Evolutionary conservation across 2,113 vertebrate genomes (phyloP), one percentile per base, ranked within the genome.

Genomic region (Aspiorhynchus laticeps): DNA sequence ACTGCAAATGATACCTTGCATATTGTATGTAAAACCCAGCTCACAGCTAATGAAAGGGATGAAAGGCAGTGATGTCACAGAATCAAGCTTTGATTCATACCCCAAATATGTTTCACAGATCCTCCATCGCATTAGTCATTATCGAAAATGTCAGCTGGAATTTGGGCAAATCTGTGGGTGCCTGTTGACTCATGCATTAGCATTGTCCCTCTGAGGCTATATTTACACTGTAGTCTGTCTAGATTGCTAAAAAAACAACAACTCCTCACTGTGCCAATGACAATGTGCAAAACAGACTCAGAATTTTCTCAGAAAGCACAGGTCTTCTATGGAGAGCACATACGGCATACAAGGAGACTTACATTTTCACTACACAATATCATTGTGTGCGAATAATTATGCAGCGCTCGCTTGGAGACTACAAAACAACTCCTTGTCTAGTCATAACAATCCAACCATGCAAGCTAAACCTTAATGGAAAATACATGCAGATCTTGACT

Each of bases 161-260:
- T 86, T 87, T 80, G 56, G 74, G 51, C 75, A 59, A 61, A 88
- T 88, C 84, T 74, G 86, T 83, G 86, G 80, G 56, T 84, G 87
- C 43, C 76, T 67, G 67, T 75, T 86, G 86, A 89, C 75, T 88
- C 86, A 88, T 75, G 67, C 84, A 84, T 88, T 77, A 87, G 76
- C 36, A 7, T 46, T 69, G 69, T 56, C 38, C 79, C 46, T 75
- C 80, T 26, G 24, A 83, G 86, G 53, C 88, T 84, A 78, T 59
- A 61, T 77, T 67, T 56, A 76, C 63, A 36, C 43, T 80, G 80
- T 48, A 28, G 46, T 76, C 41, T 82, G 83, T 85, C 83, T 88
- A 7, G 46, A 51, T 48, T 28, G 82, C 67, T 28, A 21, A 48
- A 74, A 80, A 61, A 76, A 74, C 26, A 78, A 63, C 51, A 67